A percentile compares a stretch with the other conserved stretches of the same genome.
Evolutionary conservation across 2,113 vertebrate species (phyloP).

Genomic region (Jaculus jaculus): DNA sequence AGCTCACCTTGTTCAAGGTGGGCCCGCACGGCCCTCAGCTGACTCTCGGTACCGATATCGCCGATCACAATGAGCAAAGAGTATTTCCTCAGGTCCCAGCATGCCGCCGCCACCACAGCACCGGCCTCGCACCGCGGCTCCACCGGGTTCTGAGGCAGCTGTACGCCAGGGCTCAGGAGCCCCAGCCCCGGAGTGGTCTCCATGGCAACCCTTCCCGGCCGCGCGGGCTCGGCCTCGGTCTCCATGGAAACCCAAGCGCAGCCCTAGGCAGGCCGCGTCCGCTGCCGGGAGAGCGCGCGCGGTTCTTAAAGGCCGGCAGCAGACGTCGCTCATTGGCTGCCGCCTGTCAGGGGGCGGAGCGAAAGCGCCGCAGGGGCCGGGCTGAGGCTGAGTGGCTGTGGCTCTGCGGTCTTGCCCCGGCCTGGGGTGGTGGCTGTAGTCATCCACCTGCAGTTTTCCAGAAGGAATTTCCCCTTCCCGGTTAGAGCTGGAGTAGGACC

Average conservation of each 20-base stretch:
- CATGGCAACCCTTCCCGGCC: slow-evolving; percentile 89
- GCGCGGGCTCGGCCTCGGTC: slow-evolving; percentile 85
- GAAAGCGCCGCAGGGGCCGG: slow-evolving; percentile 52
- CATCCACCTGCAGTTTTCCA: fast-evolving
- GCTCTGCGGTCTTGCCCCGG: neutral
- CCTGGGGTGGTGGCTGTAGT: neutral
- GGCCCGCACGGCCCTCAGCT: slow-evolving; percentile 87
- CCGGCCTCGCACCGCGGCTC: slow-evolving; percentile 67
- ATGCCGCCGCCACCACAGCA: slow-evolving; percentile 62
- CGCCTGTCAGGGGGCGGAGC: slow-evolving; percentile 41
- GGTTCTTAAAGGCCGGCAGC: slow-evolving; percentile 80
- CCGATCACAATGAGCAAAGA: slow-evolving; percentile 94
- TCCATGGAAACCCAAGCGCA: slow-evolving; percentile 91
- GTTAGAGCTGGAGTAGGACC: neutral
- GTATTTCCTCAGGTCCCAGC: slow-evolving; percentile 81
- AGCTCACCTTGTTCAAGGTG: slow-evolving; percentile 91
- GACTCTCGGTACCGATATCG: slow-evolving; percentile 87
- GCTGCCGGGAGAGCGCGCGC: slow-evolving; percentile 75
- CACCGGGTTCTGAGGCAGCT: slow-evolving; percentile 80
- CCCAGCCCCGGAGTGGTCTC: slow-evolving; percentile 84
- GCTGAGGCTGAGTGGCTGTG: neutral
- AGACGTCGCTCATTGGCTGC: slow-evolving; percentile 84
- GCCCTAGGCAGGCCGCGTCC: slow-evolving; percentile 63
- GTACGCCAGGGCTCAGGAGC: slow-evolving; percentile 67
- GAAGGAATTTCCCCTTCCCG: neutral